Evolutionary conservation across 2,797 vertebrate species (phyloP).

Genomic region (Chlorospingus flavigularis): DNA sequence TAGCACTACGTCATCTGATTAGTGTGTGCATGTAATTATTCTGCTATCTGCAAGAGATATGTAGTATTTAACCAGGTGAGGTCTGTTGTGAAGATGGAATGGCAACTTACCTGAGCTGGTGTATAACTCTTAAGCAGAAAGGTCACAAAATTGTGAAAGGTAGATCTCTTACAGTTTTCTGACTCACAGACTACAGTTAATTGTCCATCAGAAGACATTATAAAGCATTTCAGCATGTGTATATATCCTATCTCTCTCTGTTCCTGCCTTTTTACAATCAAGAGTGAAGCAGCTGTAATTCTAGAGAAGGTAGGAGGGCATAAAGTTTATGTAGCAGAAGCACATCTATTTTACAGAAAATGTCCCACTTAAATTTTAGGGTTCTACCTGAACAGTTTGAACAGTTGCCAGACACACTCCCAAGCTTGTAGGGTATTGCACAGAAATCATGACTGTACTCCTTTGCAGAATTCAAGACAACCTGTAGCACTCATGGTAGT

Average conservation of each 20-base stretch:
- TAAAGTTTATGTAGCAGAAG: conserved; percentile 8
- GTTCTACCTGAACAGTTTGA: not conserved
- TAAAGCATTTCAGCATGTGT: not conserved
- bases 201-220: not conserved
- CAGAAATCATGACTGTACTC: not conserved
- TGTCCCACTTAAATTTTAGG: not conserved
- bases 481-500: not conserved
- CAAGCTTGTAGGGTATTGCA: not conserved
- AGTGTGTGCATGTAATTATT: not conserved
- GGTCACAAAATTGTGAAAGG: not conserved
- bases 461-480: not conserved
- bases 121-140: not conserved
- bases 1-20: not conserved
- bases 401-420: not conserved
- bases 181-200: not conserved
- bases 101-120: not conserved
- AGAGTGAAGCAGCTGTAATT: not conserved
- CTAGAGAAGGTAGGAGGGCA: not conserved
- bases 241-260: not conserved
- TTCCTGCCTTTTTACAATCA: not conserved
- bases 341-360: not conserved
- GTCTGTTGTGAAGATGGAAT: not conserved
- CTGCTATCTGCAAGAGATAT: not conserved
- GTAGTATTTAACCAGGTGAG: not conserved
- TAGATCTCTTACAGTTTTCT: not conserved